Percentiles rank a stretch among this genome's conserved stretches.
phyloP scores from a whole-genome alignment of 2,888 invertebrate genomes.

The Macroteleia sp. region DNA sequence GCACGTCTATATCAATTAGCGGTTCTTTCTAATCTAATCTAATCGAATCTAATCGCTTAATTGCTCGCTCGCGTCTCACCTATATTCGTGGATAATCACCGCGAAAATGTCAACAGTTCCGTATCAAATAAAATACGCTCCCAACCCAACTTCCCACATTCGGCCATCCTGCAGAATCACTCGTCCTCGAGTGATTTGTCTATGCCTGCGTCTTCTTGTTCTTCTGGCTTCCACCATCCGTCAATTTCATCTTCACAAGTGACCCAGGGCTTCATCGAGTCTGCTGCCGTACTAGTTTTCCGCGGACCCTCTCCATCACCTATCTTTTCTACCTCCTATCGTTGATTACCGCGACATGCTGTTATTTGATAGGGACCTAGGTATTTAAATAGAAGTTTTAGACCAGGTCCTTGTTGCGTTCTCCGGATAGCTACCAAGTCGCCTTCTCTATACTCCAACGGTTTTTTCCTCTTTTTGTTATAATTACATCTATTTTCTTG shows the following conservation, averaged over 20 bases:
- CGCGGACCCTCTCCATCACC: constrained; percentile 1
- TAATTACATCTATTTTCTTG: background rate
- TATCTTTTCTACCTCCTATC: background rate
- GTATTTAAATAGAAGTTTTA: background rate
- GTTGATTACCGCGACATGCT: background rate
- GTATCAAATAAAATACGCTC: background rate
- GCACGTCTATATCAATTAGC: background rate
- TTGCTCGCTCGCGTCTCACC: background rate
- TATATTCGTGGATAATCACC: background rate
- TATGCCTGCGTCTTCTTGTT: background rate
- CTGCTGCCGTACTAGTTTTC: background rate
- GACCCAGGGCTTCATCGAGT: constrained; percentile 6
- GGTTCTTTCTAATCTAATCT: background rate
- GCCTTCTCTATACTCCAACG: background rate
- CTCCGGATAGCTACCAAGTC: constrained; percentile 7
- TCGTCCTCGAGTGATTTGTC: background rate
- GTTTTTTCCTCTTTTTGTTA: background rate
- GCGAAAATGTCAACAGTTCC: background rate
- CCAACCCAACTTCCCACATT: background rate
- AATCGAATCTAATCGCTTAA: too few relatives aligned
- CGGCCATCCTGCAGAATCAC: background rate
- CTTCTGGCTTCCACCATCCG: background rate
- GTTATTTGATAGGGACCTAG: constrained; percentile 1
- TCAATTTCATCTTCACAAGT: background rate
- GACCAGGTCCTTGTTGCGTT: constrained; percentile 5